These are phyloP conservation scores for Drosophila pallidifrons DNA, from an alignment of 1,140 invertebrate genomes.

Conservation along the genomic window DNA sequence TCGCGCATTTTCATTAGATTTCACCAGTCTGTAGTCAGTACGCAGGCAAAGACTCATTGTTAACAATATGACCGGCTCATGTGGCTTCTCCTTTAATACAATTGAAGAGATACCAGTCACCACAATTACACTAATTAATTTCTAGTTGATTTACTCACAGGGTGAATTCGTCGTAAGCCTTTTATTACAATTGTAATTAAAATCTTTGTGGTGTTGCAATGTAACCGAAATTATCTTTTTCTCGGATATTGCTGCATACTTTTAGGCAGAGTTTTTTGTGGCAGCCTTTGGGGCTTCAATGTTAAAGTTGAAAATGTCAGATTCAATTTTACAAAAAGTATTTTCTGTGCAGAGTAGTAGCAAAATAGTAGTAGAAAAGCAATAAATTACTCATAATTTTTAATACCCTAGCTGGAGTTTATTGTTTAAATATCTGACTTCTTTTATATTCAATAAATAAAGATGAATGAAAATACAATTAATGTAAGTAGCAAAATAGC, in stretches of 20 bases:
- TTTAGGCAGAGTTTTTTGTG: conserved; percentile 32
- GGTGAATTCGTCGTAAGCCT: neutral
- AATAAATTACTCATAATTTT: neutral
- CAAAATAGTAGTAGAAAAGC: neutral
- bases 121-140: conserved; percentile 46
- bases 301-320: conserved; percentile 9
- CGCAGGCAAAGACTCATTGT: conserved; percentile 2
- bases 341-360: neutral
- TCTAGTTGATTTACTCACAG: conserved; percentile 12
- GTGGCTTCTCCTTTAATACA: conserved; percentile 22
- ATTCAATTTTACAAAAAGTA: conserved; percentile 2
- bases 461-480: too few relatives aligned
- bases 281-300: conserved; percentile 36
- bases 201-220: conserved; percentile 5
- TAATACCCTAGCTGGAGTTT: too few relatives aligned
- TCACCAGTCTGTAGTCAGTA: conserved; percentile 57
- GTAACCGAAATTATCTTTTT: neutral
- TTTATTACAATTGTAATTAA: conserved; percentile 26
- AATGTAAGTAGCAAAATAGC: too few relatives aligned
- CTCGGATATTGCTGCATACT: conserved; percentile 50
- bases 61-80: conserved; percentile 4
- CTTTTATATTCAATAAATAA: neutral
- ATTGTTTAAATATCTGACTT: too few relatives aligned
- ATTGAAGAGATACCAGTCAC: conserved; percentile 32
- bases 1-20: conserved; percentile 58